Base-by-base conservation (phyloP, 2,113 vertebrate species). In the Pluvialis apricaria region DNA sequence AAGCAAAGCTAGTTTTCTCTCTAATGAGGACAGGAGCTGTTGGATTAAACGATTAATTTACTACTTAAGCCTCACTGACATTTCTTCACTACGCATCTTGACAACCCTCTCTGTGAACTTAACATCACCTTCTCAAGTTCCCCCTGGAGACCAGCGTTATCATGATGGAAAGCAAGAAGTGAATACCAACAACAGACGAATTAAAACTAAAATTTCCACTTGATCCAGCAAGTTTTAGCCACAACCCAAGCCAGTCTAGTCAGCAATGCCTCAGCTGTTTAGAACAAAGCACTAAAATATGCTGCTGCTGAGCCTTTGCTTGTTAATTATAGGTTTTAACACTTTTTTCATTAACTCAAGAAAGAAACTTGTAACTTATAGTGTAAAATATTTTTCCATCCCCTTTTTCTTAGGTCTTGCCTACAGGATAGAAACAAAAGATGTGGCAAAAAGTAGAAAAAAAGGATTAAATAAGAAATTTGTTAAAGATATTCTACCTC, bases 21-120 rank as follows among this genome's bases (percentile, higher is more conserved):
- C 20, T 92, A 93, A 78, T 64, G 66, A 93, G 47, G 66, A 82
- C 38, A 45, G 42, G 82, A 90, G 40, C 26, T 64, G 49, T 90
- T 90, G 68, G 71, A 92, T 95, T 92, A 92, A 91, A 81, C 61
- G 68, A 89, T 94, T 92, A 94, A 92, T 92, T 94, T 92, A 82
- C 69, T 88, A 17, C 65, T 94, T 92, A 87, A 95, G 69, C 70
- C 78, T 82, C 70, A 22, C 47, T 89, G 94, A 88, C 91, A 87
- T 91, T 96, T 86, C 65, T 70, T 83, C 83, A 64, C 73, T 86
- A 18, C 1, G 3, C 65, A 80, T 92, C 81, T 71, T 84, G 61
- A 92, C 83, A 97, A 57, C 24, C n/a, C 26, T 89, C 13, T 57
- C 82, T 62, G 57, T 80, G 87, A 94, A 94, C 92, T 95, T 87